Evolutionary conservation across 2,113 vertebrate species (phyloP), one percentile per base, ranked within the genome.

Genomic region (Cnemophilus loriae): DNA sequence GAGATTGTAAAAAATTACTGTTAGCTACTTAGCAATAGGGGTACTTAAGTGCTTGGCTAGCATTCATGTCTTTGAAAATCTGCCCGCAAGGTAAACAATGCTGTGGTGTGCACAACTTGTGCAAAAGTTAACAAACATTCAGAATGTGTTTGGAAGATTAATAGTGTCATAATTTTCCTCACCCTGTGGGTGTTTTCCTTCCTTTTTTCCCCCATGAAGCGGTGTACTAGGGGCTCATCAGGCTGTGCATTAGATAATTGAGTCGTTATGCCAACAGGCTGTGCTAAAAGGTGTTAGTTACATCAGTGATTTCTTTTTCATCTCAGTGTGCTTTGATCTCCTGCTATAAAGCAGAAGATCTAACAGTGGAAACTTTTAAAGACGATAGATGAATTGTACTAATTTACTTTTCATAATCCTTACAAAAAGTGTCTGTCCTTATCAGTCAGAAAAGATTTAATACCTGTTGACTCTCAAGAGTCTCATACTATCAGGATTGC

Each of bases 341-440:
- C 16, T 75, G 37, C 90, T 89, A 64, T 92, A 96, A 94, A 89
- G 93, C 80, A 93, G 86, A 90, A 96, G 88, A 95, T 95, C 77
- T 94, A 95, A 89, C 74, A 91, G 87, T 88, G 81, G 80, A 95
- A 93, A 95, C 81, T 95, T 97, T 81, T 92, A 73, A 95, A 93
- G 90, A 89, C 93, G 79, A 92, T 88, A 87, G 64, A 86, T 96
- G 37, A 89, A 84, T 94, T 96, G 93, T 57, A 32, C 41, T 97
- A 94, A 94, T 90, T 91, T 61, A 75, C 61, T 96, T 93, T 84
- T 93, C 44, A 55, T 95, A 95, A 97, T 96, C 89, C 81, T 21
- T 74, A 70, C 3, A 1, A 82, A 92, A 95, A 83, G 91, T 69
- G 69, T 84, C 89, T 57, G 4, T 47, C 37, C 63, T 85, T 93